These are phyloP conservation scores for Eudemis profundana DNA, from an alignment of 2,888 invertebrate genomes.

Conservation along the genomic window DNA sequence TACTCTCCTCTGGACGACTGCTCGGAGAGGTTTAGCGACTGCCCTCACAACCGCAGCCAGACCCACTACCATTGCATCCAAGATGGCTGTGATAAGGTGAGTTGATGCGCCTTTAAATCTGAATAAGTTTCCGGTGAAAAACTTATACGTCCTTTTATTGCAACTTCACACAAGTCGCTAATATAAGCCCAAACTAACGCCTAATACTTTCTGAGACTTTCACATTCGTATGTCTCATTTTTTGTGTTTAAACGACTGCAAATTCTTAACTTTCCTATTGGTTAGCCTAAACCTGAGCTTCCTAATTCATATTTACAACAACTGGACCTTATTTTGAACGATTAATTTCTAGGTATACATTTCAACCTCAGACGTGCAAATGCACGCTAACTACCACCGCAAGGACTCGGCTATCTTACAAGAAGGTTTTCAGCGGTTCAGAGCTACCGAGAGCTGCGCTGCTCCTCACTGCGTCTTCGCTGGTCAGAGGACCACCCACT, in stretches of 20 bases:
- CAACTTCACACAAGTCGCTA: no score
- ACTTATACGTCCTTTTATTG: no score
- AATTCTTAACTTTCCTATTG: no score
- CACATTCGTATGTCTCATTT: no score
- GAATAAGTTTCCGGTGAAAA: no score
- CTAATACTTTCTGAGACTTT: no score
- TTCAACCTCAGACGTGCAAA: constrained; percentile 99
- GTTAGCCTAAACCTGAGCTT: background rate
- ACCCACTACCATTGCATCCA: constrained; percentile 99
- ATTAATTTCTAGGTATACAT: constrained; percentile 90
- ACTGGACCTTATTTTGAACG: no score
- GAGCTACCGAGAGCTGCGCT: constrained; percentile 98
- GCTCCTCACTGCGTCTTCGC: constrained; percentile 96
- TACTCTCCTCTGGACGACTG: constrained; percentile 98
- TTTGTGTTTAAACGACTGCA: no score
- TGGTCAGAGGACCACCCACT: constrained; percentile 98
- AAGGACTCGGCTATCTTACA: constrained; percentile 99
- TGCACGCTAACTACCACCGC: constrained; percentile 99
- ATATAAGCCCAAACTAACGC: no score
- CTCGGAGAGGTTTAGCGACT: constrained; percentile 92
- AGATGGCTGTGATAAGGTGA: constrained; percentile 93
- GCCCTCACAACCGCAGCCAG: constrained; percentile 96
- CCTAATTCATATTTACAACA: no score
- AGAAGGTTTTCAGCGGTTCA: constrained; percentile 98
- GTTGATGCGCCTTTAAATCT: no score